Conservation (phyloP, 2,888 invertebrate species). For the Cryptops parisi region DNA sequence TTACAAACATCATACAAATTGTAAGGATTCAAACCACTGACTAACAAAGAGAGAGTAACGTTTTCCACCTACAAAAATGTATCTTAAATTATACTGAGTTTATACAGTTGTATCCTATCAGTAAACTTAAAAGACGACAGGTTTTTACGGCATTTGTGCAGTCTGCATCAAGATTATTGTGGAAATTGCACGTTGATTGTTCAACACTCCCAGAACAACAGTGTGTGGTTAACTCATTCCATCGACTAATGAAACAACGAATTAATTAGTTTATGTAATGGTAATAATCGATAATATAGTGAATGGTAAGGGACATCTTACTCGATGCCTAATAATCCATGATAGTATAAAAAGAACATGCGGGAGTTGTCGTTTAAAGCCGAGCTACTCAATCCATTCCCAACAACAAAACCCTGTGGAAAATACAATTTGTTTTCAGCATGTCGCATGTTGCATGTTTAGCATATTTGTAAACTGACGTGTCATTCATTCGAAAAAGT, state of each 20-base stretch:
- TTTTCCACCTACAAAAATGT: too few species aligned
- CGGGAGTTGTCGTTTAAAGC: slow-evolving; percentile 6
- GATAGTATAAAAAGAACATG: slow-evolving; percentile 9
- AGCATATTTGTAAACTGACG: too few species aligned
- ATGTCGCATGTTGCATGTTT: too few species aligned
- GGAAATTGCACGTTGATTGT: slow-evolving; percentile 7
- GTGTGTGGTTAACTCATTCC: not conserved
- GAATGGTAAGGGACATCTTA: too few species aligned
- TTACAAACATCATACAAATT: slow-evolving; percentile 7
- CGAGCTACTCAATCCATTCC: slow-evolving; percentile 29
- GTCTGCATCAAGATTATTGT: not conserved
- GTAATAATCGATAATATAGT: too few species aligned
- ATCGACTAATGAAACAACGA: slow-evolving; percentile 4
- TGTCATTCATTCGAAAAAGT: not conserved
- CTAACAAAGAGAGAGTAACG: too few species aligned
- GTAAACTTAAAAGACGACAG: too few species aligned
- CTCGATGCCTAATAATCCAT: slow-evolving; percentile 8
- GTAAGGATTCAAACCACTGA: slow-evolving; percentile 9
- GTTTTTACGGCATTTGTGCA: too few species aligned
- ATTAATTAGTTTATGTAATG: too few species aligned
- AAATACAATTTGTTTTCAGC: too few species aligned
- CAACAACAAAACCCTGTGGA: slow-evolving; percentile 34
- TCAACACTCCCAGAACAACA: not conserved
- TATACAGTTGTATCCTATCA: too few species aligned
- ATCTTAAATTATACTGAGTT: too few species aligned